Evolutionary conservation across 1,140 invertebrate species (phyloP), one percentile per base, ranked within the genome.

Genomic region (Bombus confusus): DNA sequence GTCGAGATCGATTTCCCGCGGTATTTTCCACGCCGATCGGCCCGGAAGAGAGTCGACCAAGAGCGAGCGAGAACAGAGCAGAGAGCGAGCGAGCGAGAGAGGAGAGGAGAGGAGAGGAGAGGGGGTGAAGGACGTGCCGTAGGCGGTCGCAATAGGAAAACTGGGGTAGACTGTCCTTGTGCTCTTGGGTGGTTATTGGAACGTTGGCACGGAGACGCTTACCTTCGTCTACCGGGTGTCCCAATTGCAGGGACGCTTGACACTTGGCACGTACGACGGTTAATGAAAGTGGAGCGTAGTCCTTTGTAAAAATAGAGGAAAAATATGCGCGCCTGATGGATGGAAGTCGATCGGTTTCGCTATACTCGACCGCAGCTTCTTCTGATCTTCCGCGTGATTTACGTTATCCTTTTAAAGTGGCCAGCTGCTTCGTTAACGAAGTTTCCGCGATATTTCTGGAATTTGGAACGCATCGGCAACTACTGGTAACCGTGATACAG

Each of bases 121-220:
- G 89, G 80, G 88, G 87, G 47, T 84, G 90, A 91, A 88, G 86
- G 90, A 89, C 75, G 78, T 87, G 86, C 90, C 86, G 91, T 93
- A 94, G 93, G 91, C 92, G 93, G 93, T 93, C 91, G 93, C 90
- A 93, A 94, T 94, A 93, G 93, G 94, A 94, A 91, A 95, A 94
- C 94, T 94, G 91, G 94, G 94, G 94, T 95, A 94, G 92, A 90
- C 94, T 93, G 93, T 94, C 93, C 94, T 95, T 95, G 93, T 91
- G 92, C 92, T 94, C 93, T 92, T 92, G 91, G 92, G 91, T 93
- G 92, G 93, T 94, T 93, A 94, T 94, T 93, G 93, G 93, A 94
- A 94, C 93, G 93, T 94, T 94, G 94, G 94, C 94, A 94, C 93
- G 92, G 93, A 93, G 92, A 93, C 93, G 92, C 87, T 93, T 93